Evolutionary conservation across 2,888 invertebrate genomes (phyloP), one percentile per base, ranked within the genome.

Genomic region (Leucania comma): DNA sequence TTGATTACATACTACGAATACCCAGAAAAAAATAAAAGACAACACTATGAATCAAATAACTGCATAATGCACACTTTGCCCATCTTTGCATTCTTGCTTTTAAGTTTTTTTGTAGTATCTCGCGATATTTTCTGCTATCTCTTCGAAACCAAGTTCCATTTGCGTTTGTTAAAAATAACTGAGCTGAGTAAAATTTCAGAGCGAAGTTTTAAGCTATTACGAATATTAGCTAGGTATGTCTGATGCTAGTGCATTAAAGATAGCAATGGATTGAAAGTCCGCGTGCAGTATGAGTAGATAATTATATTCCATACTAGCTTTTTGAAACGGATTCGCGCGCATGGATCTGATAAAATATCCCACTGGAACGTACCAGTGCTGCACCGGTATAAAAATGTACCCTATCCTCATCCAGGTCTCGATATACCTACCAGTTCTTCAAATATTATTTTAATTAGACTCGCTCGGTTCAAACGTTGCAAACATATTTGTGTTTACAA

Each of bases 141-240:
- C 12, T n/a, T 26, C 9, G 1, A 58, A 42, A 59, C 20, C 8
- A 50, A 5, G 5, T 22, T n/a, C 2, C 17, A 54, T 29, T 54
- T 29, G 26, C 26, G 1, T 20, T 26, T 10, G 38, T 26, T 35
- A 50, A 50, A 35, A 66, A 50, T 50, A 51, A 22, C 20, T 67
- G n/a, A 9, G 12, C 24, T 12, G 14, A 10, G n/a, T 20, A 20
- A 22, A 10, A 54, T 54, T 74, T 26, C 10, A 4, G 6, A 35
- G 26, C 12, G n/a, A 17, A 35, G 17, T 54, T 53, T 17, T 22
- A 10, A 38, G 46, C 54, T 48, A 54, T 75, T 67, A 56, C n/a
- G 29, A 64, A 70, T 74, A 70, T 26, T 64, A 74, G 6, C 17
- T 64, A 74, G 10, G 6, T 51, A 50, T n/a, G 50, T 63, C 12